phyloP scores from a whole-genome alignment of 64 coral and sea anemone species.

The Cladopsammia gracilis region DNA sequence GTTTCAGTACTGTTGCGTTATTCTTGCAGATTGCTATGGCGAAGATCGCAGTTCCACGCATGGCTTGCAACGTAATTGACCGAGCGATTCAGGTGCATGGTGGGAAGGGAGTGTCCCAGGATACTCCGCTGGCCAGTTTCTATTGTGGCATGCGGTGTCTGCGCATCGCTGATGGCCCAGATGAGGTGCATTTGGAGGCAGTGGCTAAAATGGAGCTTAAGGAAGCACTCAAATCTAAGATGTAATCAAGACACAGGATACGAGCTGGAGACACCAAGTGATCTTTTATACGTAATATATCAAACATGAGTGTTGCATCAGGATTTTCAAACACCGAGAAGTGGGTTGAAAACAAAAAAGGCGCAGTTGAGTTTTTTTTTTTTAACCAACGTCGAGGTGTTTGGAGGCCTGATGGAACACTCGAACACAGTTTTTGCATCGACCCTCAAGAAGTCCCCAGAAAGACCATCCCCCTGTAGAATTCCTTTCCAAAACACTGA shows the following conservation, averaged over 20 bases:
- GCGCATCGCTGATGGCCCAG: constrained; percentile 96
- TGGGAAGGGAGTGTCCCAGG: constrained; percentile 93
- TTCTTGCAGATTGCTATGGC: constrained; percentile 91
- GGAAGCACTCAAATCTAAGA: constrained; percentile 75
- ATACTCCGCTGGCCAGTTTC: constrained; percentile 83
- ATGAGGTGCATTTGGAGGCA: constrained; percentile 93
- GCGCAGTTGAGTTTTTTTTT: too few species aligned
- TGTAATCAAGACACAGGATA: background rate
- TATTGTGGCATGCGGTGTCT: constrained; percentile 68
- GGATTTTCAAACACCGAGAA: too few species aligned
- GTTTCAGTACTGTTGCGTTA: background rate
- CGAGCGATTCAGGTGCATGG: constrained; percentile 96
- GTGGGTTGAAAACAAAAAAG: too few species aligned
- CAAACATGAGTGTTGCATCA: too few species aligned
- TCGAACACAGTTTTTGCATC: too few species aligned
- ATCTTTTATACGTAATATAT: too few species aligned
- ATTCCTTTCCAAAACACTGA: too few species aligned
- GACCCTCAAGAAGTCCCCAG: too few species aligned
- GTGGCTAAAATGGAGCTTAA: constrained; percentile 90
- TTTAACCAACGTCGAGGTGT: too few species aligned
- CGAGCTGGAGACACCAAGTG: too few species aligned
- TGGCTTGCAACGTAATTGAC: constrained; percentile 86
- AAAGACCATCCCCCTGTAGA: too few species aligned
- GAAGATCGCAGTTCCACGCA: constrained; percentile 84
- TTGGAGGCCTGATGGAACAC: too few species aligned